Evolutionary conservation across 2,797 vertebrate species (phyloP).

Genomic region (Jordanella pulchra): DNA sequence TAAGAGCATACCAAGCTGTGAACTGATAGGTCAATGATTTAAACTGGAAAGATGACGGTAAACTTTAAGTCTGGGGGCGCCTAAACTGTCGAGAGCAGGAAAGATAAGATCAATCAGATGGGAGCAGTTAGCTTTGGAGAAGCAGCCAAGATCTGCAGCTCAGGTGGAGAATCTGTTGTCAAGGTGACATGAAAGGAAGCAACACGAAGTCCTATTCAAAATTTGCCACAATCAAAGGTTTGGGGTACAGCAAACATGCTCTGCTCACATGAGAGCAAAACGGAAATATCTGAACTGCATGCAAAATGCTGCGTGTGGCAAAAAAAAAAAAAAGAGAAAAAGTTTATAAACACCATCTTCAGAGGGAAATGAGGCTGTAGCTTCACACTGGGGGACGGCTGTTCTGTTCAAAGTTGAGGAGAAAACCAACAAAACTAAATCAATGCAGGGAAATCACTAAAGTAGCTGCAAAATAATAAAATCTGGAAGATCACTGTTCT

Average conservation of each 20-base stretch:
- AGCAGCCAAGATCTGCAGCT: background rate
- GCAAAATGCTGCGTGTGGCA: background rate
- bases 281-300: background rate
- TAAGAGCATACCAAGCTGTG: background rate
- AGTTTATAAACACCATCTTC: too few relatives aligned
- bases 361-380: too few relatives aligned
- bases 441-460: too few relatives aligned
- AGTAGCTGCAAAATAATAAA: too few relatives aligned
- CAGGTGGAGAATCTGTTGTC: too few relatives aligned
- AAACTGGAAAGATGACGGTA: background rate
- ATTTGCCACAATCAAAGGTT: too few relatives aligned
- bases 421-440: too few relatives aligned
- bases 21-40: background rate
- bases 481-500: background rate
- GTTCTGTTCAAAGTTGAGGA: too few relatives aligned
- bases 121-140: background rate
- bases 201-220: too few relatives aligned
- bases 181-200: too few relatives aligned
- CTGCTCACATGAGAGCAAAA: background rate
- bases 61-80: background rate
- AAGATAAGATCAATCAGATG: background rate
- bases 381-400: too few relatives aligned
- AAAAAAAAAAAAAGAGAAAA: background rate
- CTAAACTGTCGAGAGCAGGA: background rate
- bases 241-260: too few relatives aligned